Evolutionary conservation across 1,140 invertebrate species (phyloP).

Genomic region (Mamestra configurata): DNA sequence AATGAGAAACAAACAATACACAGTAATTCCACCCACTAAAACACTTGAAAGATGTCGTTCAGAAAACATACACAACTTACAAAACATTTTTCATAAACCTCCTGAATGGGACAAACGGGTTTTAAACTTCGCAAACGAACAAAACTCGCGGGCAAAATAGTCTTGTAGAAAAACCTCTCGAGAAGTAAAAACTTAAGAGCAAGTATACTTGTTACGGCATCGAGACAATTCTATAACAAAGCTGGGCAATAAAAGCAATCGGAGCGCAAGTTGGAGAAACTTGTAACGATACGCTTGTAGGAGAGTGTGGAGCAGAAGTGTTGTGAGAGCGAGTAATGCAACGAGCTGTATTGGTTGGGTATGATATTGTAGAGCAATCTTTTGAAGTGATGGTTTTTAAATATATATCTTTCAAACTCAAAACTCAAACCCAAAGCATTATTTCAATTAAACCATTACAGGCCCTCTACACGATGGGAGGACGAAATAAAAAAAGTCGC

Average conservation of each 20-base stretch:
- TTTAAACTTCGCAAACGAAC: not conserved
- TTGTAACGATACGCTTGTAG: not conserved
- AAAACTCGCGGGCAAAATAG: not conserved
- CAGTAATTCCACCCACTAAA: no score
- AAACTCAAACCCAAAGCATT: no score
- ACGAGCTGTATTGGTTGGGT: not conserved
- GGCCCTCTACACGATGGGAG: no score
- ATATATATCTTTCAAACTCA: no score
- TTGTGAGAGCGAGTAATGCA: not conserved
- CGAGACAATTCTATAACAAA: constrained; percentile 12
- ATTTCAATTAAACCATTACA: no score
- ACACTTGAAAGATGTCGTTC: no score
- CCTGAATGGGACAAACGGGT: not conserved
- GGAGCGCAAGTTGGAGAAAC: constrained; percentile 3
- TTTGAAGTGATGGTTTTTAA: no score
- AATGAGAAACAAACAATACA: no score
- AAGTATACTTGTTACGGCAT: constrained; percentile 31
- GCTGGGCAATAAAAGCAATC: constrained; percentile 18
- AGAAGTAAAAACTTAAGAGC: not conserved
- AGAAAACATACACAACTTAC: no score
- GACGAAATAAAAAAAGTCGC: no score
- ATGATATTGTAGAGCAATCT: not conserved
- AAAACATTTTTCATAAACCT: not conserved
- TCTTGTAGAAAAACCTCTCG: not conserved
- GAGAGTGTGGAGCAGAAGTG: not conserved